Base-by-base conservation (phyloP, 2,797 vertebrate genomes). In the Brachyalestes nurse region DNA sequence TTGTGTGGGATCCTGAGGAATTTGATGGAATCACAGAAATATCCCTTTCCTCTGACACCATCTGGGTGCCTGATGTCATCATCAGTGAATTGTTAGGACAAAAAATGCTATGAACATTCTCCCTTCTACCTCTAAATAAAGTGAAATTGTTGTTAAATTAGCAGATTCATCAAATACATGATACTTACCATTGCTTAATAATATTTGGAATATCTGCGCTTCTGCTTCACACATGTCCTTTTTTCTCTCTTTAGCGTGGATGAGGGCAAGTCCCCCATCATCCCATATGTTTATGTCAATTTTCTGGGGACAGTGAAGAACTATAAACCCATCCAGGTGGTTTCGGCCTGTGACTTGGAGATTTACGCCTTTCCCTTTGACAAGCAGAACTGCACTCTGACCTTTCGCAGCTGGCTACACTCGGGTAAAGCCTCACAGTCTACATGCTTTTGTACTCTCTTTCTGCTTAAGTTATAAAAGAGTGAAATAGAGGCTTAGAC, bases 31-130 rank as follows among this genome's bases (percentile, higher is more conserved):
- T 97, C 86, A 94, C 86, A 66, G 95, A 95, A 86, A 94, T 96
- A 86, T 97, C 95, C 0, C 87, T 97, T 75, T 94, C 95, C 5
- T 94, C 95, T 21, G 95, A 94, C 23, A 91, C 92, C 74, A 92
- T 97, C 87, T 97, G 96, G 97, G 91, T 95, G 19, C 96, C 96
- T 14, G 96, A 97, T 77, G 91, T 97, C 77, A 94, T 96, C 80
- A 94, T 97, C 40, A 95, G 93, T 67, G 96, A 97, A 90, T 93
- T 95, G 94, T 97, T 91, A 93, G 95, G 84, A 45, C 57, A 51
- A 67, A 49, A 25, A 16, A 5, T 71, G 49, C 47, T 42, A 1
- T 57, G 45, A 45, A 10, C 60, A 14, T 28, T 53, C 57, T 49
- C 28, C 17, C 28, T 28, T 28, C 28, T 28, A 28, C 28, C 28